A percentile compares a stretch with the other conserved stretches of the same genome.
Conservation (phyloP, 2,113 vertebrate genomes). For the Typhlomys cinereus region DNA sequence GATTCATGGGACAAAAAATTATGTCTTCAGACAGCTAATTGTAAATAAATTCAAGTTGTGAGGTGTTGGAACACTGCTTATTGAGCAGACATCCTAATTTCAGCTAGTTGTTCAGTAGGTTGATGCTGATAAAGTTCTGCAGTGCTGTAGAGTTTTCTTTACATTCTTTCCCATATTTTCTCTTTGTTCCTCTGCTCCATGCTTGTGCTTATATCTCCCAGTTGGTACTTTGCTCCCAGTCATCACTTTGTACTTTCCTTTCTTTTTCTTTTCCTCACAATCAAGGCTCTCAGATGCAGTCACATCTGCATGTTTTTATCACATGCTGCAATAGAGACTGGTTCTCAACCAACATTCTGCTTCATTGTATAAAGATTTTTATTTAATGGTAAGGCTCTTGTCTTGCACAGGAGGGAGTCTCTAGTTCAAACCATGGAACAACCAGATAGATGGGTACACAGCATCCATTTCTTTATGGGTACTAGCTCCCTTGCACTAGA, state of each 20-base stretch:
- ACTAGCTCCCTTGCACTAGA: neutral
- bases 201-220: neutral
- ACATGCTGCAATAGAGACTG: neutral
- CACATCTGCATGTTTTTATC: neutral
- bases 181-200: neutral
- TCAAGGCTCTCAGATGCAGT: no score
- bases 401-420: no score
- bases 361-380: no score
- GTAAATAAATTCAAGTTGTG: neutral
- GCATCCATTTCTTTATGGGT: neutral
- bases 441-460: no score
- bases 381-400: no score
- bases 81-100: slow-evolving; percentile 20
- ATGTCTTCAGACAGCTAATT: neutral
- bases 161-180: neutral
- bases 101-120: neutral
- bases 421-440: no score
- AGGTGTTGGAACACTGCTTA: neutral
- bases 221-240: neutral
- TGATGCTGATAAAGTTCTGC: neutral
- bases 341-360: neutral
- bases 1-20: slow-evolving; percentile 72
- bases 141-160: neutral
- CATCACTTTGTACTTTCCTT: neutral
- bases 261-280: neutral